Evolutionary conservation across 2,113 vertebrate species (phyloP), one percentile per base, ranked within the genome.

Genomic region (Onychostoma macrolepis): DNA sequence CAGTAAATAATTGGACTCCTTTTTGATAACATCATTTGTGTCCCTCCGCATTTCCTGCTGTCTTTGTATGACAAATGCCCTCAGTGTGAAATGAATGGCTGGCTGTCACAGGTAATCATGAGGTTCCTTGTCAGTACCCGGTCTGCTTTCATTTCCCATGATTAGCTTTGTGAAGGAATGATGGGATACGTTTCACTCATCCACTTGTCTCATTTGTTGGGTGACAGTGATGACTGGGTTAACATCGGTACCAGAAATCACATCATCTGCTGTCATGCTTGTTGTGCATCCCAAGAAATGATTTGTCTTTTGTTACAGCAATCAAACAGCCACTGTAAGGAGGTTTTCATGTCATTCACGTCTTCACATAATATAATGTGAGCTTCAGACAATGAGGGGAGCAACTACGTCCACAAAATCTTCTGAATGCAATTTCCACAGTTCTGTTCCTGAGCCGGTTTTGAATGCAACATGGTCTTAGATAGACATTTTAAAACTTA

Each of bases 71-170:
- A 94, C 91, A 93, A 94, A 94, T 91, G 91, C 92, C 91, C 83
- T n/a, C 84, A 84, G 90, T 93, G 89, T 92, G 86, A 91, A 92
- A 88, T 92, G 93, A 94, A 94, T 95, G 93, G 93, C 91, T 77
- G 90, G 88, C 94, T 95, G 93, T 94, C 93, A 89, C 91, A 91
- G 91, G 92, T 93, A 94, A 95, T 94, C 92, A 94, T 94, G 87
- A 93, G 92, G 92, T 94, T 94, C 92, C 94, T 93, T 85, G 90
- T 91, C 90, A 89, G 89, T 85, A 87, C 89, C 90, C 91, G 90
- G 91, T 92, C 92, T 93, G 92, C 92, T 93, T 93, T 94, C 92
- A 94, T 95, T 93, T 92, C 91, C 92, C 87, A 87, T 90, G 92
- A 94, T 94, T 95, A 92, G 92, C 93, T 94, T 93, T 93, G 90